Conservation (phyloP, 92 coral and sea anemone species). For the Heteractis magnifica region DNA sequence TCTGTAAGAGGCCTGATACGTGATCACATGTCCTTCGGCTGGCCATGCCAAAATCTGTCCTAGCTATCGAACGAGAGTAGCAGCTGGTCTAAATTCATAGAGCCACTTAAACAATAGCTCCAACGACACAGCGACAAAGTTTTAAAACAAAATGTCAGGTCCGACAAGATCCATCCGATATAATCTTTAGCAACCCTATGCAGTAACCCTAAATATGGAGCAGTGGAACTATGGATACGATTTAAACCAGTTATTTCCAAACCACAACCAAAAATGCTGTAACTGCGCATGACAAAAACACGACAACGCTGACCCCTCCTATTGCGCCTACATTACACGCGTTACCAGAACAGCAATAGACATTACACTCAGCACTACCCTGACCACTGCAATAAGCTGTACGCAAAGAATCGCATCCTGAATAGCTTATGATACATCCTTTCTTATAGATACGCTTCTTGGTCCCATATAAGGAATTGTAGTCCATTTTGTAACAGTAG, state of each 20-base stretch:
- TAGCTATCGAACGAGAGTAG: no score
- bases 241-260: not conserved
- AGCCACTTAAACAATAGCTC: no score
- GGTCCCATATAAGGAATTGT: not conserved
- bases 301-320: conserved; percentile 8
- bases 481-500: not conserved
- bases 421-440: not conserved
- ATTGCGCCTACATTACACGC: conserved; percentile 16
- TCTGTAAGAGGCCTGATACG: no score
- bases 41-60: no score
- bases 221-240: no score
- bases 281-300: not conserved
- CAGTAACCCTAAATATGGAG: no score
- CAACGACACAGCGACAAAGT: no score
- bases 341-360: conserved; percentile 11
- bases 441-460: conserved; percentile 2
- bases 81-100: no score
- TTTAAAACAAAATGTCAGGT: no score
- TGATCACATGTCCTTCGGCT: no score
- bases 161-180: no score
- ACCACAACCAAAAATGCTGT: not conserved
- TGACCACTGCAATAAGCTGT: not conserved
- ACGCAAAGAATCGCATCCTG: not conserved
- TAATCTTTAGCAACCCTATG: no score
- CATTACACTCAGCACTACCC: not conserved